Percentiles rank a stretch among this genome's conserved stretches.
phyloP scores from a whole-genome alignment of 2,888 invertebrate genomes.

The Sminthurinus aureus region DNA sequence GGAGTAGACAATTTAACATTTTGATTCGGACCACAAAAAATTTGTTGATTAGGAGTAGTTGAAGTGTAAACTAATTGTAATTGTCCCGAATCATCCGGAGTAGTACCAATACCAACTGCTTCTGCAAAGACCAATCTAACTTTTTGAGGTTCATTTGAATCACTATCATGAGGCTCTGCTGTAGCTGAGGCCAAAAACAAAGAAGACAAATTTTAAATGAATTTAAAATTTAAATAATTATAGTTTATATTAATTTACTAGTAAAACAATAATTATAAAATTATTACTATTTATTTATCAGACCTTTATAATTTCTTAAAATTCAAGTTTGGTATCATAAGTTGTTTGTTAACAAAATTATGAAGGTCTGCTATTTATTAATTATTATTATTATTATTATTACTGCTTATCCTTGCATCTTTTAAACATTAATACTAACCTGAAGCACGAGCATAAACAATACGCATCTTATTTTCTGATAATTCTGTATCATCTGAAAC shows the following conservation, averaged over 20 bases:
- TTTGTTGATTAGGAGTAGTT: slow-evolving; percentile 51
- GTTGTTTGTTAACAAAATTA: too few relatives aligned
- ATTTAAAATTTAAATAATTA: too few relatives aligned
- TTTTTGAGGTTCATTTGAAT: slow-evolving; percentile 50
- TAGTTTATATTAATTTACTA: too few relatives aligned
- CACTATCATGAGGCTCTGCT: slow-evolving; percentile 46
- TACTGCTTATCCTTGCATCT: too few relatives aligned
- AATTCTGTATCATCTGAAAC: slow-evolving; percentile 24
- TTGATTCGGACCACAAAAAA: slow-evolving; percentile 36
- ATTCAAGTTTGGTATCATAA: too few relatives aligned
- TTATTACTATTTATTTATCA: too few relatives aligned
- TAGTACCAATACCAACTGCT: slow-evolving; percentile 49
- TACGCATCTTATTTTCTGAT: slow-evolving; percentile 37
- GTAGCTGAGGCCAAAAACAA: slow-evolving; percentile 39
- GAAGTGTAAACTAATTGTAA: slow-evolving; percentile 53
- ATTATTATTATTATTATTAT: too few relatives aligned
- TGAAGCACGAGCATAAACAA: slow-evolving; percentile 50
- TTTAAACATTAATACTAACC: too few relatives aligned
- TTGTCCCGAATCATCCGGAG: slow-evolving; percentile 44
- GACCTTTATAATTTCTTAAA: too few relatives aligned
- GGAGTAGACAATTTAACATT: slow-evolving; percentile 25
- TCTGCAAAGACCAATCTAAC: slow-evolving; percentile 53
- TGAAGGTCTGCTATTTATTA: too few relatives aligned
- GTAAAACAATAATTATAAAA: too few relatives aligned
- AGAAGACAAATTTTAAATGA: too few relatives aligned